Base-by-base conservation (phyloP, 2,797 vertebrate species). In the Myoxocephalus aenaeus region DNA sequence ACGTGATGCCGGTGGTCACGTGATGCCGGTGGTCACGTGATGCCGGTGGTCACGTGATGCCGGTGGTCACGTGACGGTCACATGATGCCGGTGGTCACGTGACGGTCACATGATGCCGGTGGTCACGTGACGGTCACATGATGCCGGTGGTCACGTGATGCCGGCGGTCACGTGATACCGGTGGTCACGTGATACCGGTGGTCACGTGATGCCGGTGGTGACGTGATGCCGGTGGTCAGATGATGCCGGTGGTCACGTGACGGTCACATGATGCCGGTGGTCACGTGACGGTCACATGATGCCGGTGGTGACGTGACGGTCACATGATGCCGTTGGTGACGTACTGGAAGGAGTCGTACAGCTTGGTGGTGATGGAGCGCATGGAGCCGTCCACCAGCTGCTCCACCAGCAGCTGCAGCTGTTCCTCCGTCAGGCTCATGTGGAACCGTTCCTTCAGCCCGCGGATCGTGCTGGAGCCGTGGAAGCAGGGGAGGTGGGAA, bases 191-290 rank as follows among this genome's bases (percentile, higher is more conserved):
- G 38, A 13, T n/a, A n/a, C n/a, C n/a, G n/a, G n/a, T 4, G 95
- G 97, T 99, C 96, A 99, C 98, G 99, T 99, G 95, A 99, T 99
- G 93, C 97, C 98, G 0, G 99, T 99, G 95, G 97, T 99, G 93
- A 99, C 95, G 93, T 99, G n/a, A n/a, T n/a, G 29, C 36, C 7
- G 38, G 7, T 11, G 42, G 42, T 44, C 42, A 44, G 13, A 15
- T 44, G 38, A 38, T 38, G 38, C 11, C 9, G 38, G 2, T 40
- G 38, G 38, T 40, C 38, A 40, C 38, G 12, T 40, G 38, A 38
- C 11, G 38, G 40, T 40, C 40, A 40, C 12, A 40, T 11, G 38
- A 44, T 2, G 15, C 42, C 2, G 42, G 5, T 17, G 14, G 14
- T 97, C 96, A 99, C 98, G 98, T 99, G 10, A 34, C 32, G 42